Base-by-base conservation (phyloP, 2,888 invertebrate genomes). In the Eupithecia abbreviata region DNA sequence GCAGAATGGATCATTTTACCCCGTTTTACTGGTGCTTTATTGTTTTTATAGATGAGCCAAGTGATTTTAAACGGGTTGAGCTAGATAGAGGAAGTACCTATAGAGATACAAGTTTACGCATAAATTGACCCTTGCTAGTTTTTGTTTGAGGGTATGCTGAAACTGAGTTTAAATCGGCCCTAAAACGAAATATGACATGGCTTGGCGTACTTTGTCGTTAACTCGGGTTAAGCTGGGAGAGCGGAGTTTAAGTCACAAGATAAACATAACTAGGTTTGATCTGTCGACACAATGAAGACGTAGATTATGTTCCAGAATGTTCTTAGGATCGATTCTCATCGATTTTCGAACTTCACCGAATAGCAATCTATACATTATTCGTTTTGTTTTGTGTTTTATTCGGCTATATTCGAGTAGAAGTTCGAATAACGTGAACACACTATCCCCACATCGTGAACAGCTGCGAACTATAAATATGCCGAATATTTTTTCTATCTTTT, bases 21-120 rank as follows among this genome's bases (percentile, higher is more conserved):
- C 30, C 30, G n/a, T 68, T 43, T 58, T 65, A 72, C 76, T 70
- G 70, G 43, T 55, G 65, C 77, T 79, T 79, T 65, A 68, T 71
- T 43, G 67, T n/a, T 68, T 62, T 68, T 68, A 68, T 47, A 47
- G 62, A 47, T 43, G 67, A 68, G 41, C 41, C 67, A 71, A 77
- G 72, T 77, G 74, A 75, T 66, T 42, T 66, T 66, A 42, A 43
- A 42, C 42, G 66, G 66, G 42, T 66, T 13, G 15, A 66, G 66
- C 41, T 42, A 15, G 15, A 18, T 66, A n/a, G 15, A 7, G 30
- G 30, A 62, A 62, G 62, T 18, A 12, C 30, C 12, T 62, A 12
- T 30, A 30, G 58, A 58, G 10, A 62, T 62, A 10, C 62, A 30
- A 62, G 30, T 62, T 18, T 30, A 62, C 62, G 62, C 30, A 62